Evolutionary conservation across 2,888 invertebrate genomes (phyloP).

Genomic region (Ellobium chinense): DNA sequence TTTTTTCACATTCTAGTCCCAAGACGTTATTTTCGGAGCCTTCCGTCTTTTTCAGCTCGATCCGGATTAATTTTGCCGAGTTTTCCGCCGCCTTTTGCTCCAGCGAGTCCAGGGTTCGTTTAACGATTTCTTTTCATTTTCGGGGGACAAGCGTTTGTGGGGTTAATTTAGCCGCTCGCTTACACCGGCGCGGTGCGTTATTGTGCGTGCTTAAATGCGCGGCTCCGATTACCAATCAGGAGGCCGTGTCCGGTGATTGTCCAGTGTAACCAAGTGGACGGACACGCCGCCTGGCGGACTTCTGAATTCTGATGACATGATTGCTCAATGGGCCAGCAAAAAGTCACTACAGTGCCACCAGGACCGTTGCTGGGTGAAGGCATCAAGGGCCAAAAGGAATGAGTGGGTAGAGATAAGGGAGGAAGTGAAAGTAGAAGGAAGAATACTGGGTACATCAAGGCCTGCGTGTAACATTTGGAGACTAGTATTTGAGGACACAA

Average conservation of each 20-base stretch:
- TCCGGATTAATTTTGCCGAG: slow-evolving; percentile 4
- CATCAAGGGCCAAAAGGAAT: too few species aligned
- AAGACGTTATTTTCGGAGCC: slow-evolving; percentile 13
- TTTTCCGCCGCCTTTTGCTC: slow-evolving; percentile 8
- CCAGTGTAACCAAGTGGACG: slow-evolving; percentile 45
- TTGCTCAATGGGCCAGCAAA: slow-evolving; percentile 29
- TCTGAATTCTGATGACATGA: slow-evolving; percentile 14
- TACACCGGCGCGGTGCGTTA: slow-evolving; percentile 22
- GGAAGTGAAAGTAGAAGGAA: too few species aligned
- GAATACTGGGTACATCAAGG: too few species aligned
- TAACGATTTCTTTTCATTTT: slow-evolving; percentile 52
- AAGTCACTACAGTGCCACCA: too few species aligned
- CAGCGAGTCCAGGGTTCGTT: slow-evolving; percentile 48
- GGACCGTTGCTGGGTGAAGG: too few species aligned
- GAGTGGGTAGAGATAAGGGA: too few species aligned
- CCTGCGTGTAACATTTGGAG: too few species aligned
- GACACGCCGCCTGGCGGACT: neutral
- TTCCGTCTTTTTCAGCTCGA: neutral
- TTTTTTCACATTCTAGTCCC: neutral
- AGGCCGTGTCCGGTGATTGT: slow-evolving; percentile 31
- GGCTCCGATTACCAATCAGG: slow-evolving; percentile 44
- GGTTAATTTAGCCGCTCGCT: slow-evolving; percentile 49
- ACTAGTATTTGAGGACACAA: too few species aligned
- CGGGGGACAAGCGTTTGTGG: slow-evolving; percentile 29
- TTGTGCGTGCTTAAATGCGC: slow-evolving; percentile 40